Evolutionary conservation across 1,140 invertebrate species (phyloP).

Genomic region (Drosophila pectinifera): DNA sequence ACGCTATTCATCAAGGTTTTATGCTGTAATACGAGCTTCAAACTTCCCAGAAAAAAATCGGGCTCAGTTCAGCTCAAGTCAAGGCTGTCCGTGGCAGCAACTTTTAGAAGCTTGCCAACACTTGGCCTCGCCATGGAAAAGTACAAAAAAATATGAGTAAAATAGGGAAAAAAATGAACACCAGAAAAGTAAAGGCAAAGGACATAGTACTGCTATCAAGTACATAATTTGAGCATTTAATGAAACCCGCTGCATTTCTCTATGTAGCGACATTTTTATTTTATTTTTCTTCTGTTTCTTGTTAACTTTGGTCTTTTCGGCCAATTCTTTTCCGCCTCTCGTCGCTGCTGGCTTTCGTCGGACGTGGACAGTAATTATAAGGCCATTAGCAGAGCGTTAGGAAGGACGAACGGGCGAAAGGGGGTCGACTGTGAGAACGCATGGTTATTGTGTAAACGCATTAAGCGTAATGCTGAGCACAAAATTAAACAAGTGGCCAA

Average conservation of each 20-base stretch:
- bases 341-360: constrained; percentile 45
- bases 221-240: constrained; percentile 71
- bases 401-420: neutral
- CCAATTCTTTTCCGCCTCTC: constrained; percentile 62
- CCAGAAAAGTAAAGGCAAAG: constrained; percentile 15
- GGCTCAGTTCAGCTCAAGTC: constrained; percentile 19
- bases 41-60: neutral
- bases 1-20: neutral
- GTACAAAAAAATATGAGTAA: constrained; percentile 6
- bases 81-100: constrained; percentile 47
- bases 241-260: constrained; percentile 58
- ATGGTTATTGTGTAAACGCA: constrained; percentile 82
- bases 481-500: constrained; percentile 69
- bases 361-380: constrained; percentile 79
- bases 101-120: constrained; percentile 46
- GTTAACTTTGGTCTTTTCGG: constrained; percentile 42
- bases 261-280: constrained; percentile 28
- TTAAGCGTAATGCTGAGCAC: constrained; percentile 75
- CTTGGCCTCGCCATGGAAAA: constrained; percentile 24
- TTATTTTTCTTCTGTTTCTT: constrained; percentile 44
- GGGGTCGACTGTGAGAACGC: constrained; percentile 28
- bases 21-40: neutral
- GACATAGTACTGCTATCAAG: constrained; percentile 25
- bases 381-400: constrained; percentile 71
- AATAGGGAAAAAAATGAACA: constrained; percentile 6